Evolutionary conservation across 2,113 vertebrate species (phyloP), one percentile per base, ranked within the genome.

Genomic region (Craseonycteris thonglongyai): DNA sequence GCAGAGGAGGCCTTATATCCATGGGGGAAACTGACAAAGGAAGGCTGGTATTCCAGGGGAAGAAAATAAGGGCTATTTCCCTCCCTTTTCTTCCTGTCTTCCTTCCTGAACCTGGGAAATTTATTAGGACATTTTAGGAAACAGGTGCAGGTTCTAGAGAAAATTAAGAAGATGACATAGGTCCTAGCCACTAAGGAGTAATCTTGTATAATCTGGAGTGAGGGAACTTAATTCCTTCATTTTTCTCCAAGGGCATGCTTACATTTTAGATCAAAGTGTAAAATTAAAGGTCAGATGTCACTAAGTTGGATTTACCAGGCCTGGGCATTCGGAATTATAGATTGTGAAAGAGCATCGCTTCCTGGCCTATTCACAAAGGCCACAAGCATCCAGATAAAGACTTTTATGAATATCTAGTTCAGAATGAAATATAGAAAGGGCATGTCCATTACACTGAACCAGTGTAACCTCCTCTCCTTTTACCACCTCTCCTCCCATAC

Each of bases 111-210:
- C 45, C 30, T 88, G 63, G 59, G 35, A 86, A 59, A 40, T 78
- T 61, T 88, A 56, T 74, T 94, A 78, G 59, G 13, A 59, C 49
- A 47, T 26, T 47, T 79, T 72, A 49, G 69, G 47, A 80, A 91
- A 49, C 40, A 92, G 40, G 42, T 74, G 89, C 63, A 7, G 18
- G 15, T 92, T 65, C 61, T 68, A 35, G 16, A 45, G 42, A 47
- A 86, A 90, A 91, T 65, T 35, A 94, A 69, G 38, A 94, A 80
- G 38, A 61, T 47, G 90, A 63, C 72, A 59, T 72, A 88, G 26
- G 21, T 10, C 22, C 59, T 74, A 42, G 45, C 2, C 7, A 58
- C 78, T 40, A 91, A 56, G 63, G 79, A 76, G n/a, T 51, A 88
- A 58, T 47, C 28, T 71, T 49, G 22, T 38, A 24, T 14, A 79